phyloP scores from a whole-genome alignment of 2,113 vertebrate species.

The Eleginops maclovinus region DNA sequence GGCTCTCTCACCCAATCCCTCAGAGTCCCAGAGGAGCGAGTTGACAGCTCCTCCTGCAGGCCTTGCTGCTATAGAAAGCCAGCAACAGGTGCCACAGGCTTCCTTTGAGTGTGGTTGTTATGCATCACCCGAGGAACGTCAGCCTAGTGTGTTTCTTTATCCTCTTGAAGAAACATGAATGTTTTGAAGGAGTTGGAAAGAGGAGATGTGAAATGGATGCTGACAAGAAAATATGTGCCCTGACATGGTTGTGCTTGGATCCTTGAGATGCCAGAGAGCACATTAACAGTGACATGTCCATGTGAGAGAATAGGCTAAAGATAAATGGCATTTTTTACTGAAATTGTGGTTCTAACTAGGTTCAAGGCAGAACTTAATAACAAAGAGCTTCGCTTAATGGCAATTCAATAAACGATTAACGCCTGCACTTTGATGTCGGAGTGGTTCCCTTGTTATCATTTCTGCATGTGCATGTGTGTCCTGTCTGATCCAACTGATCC shows the following conservation, averaged over 20 bases:
- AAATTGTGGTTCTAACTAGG: conserved; percentile 2
- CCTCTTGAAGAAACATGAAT: conserved; percentile 17
- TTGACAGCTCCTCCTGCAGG: conserved; percentile 67
- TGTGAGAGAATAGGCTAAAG: conserved; percentile 2
- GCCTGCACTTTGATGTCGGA: conserved; percentile 55
- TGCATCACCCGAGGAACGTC: conserved; percentile 31
- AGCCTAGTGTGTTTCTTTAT: conserved; percentile 11
- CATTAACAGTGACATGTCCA: conserved; percentile 1
- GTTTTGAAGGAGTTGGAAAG: conserved; percentile 17
- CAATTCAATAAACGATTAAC: conserved; percentile 43
- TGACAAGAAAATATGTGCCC: neutral
- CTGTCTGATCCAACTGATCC: conserved; percentile 52
- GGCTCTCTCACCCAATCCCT: conserved; percentile 63
- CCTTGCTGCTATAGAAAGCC: conserved; percentile 21
- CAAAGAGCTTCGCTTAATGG: neutral
- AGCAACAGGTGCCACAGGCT: conserved; percentile 67
- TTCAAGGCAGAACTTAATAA: conserved; percentile 14
- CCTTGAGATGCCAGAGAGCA: conserved; percentile 22
- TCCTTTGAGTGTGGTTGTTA: conserved; percentile 34
- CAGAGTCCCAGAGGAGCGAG: conserved; percentile 50
- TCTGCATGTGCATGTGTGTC: conserved; percentile 48
- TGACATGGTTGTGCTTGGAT: conserved; percentile 35
- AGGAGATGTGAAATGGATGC: conserved; percentile 20
- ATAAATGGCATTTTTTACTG: neutral
- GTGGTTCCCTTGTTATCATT: conserved; percentile 53